Percentiles rank a stretch among this genome's conserved stretches.
Conservation (phyloP, 2,113 vertebrate species). For the Cyprinodon tularosa region DNA sequence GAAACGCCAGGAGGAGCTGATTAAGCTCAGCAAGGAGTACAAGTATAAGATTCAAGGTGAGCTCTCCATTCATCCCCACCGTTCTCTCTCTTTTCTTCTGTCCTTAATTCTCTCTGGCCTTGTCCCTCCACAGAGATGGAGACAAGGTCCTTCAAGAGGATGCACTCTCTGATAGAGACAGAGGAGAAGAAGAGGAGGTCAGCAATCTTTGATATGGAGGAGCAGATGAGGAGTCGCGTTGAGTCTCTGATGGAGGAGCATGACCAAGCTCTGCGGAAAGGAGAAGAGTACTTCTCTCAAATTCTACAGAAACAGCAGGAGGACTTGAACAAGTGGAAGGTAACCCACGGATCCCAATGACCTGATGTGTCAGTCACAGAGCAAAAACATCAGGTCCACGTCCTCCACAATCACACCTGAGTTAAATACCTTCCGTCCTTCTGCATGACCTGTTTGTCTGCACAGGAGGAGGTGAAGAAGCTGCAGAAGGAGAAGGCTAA, state of each 20-base stretch:
- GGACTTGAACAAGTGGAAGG: conserved; percentile 86
- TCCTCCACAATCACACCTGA: no score
- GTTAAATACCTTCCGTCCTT: no score
- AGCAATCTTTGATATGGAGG: conserved; percentile 82
- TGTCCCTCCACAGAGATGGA: conserved; percentile 80
- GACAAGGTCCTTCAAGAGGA: conserved; percentile 81
- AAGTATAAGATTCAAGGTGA: conserved; percentile 86
- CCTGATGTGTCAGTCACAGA: background rate
- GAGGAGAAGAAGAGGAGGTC: conserved; percentile 81
- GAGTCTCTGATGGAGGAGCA: conserved; percentile 81
- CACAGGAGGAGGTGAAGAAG: background rate
- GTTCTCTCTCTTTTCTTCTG: no score
- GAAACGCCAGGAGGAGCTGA: conserved; percentile 89
- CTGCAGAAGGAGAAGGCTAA: conserved; percentile 84
- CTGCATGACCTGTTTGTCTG: background rate
- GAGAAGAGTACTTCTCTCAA: conserved; percentile 85
- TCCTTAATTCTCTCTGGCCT: background rate
- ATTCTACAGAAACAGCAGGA: conserved; percentile 78
- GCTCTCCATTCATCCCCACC: background rate
- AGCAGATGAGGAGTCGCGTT: conserved; percentile 82
- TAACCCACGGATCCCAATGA: conserved; percentile 21
- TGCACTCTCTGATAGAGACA: conserved; percentile 76
- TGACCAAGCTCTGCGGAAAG: conserved; percentile 79
- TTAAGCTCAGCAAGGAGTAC: conserved; percentile 80
- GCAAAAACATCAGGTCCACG: no score